These are phyloP conservation scores for Oeneis ivallda DNA, from an alignment of 2,888 invertebrate genomes.

Conservation along the genomic window DNA sequence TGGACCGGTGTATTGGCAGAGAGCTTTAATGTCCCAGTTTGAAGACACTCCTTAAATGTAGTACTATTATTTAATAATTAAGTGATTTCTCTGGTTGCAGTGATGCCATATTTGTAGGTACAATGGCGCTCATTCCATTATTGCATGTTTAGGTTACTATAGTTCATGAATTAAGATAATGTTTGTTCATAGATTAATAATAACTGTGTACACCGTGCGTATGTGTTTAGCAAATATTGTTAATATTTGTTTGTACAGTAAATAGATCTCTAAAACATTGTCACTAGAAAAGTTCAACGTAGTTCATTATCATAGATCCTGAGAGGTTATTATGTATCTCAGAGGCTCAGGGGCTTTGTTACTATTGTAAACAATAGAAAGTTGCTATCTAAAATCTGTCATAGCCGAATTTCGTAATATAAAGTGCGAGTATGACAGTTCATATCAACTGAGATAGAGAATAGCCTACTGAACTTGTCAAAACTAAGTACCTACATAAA, in stretches of 20 bases:
- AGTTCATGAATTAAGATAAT: neutral
- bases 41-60: too few relatives aligned
- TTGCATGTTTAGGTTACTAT: constrained; percentile 12
- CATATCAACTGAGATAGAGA: too few relatives aligned
- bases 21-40: too few relatives aligned
- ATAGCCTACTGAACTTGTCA: too few relatives aligned
- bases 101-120: constrained; percentile 16
- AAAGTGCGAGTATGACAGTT: too few relatives aligned
- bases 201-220: neutral
- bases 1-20: too few relatives aligned
- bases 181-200: neutral
- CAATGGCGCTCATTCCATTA: constrained; percentile 22
- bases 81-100: neutral
- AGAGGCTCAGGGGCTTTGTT: too few relatives aligned
- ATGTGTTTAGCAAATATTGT: constrained; percentile 1
- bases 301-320: neutral
- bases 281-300: neutral
- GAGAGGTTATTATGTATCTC: too few relatives aligned
- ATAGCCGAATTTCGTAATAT: too few relatives aligned
- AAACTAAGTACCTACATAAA: too few relatives aligned
- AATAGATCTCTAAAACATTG: constrained; percentile 13
- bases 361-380: too few relatives aligned
- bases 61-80: neutral
- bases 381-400: too few relatives aligned
- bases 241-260: constrained; percentile 14